Base-by-base conservation (phyloP, 1,140 invertebrate genomes). In the Metopolophium dirhodum region DNA sequence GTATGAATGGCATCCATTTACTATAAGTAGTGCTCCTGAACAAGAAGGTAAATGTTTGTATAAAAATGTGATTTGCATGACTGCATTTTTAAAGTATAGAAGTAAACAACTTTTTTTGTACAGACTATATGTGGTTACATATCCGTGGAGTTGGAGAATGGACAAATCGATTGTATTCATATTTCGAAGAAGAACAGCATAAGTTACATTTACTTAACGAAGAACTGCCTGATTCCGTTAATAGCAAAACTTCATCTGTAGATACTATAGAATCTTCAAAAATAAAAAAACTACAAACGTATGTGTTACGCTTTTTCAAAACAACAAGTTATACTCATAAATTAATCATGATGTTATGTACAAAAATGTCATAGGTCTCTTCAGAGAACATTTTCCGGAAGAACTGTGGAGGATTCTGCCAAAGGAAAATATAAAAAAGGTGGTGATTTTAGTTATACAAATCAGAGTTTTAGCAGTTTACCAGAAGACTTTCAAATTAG, bases 1-100 rank as follows among this genome's bases (percentile, higher is more conserved):
- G 91, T 98, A 98, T 95, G 99, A 99, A 95, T 99, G 98, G 98
- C 99, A 99, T 96, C 98, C 99, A 1, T 99, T 99, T 94, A 99
- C 99, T 2, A 98, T 99, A 94, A 99, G 98, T 95, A 99, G 98
- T 94, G 98, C 98, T 37, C 99, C 99, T 0, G 98, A 99, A 96
- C 97, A 99, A 95, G 97, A 97, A 96, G 98, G 98, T 98, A 94
- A 54, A 47, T 35, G 1, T n/a, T 8, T 35, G 11, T 86, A 45
- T 45, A 26, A 30, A 82, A 30, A 86, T 30, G 14, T 14, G 7
- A 41, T 30, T 14, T 11, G 11, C 37, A 23, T 20, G 11, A 35
- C 7, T 23, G 20, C n/a, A 49, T 90, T 91, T 82, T 94, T 4
- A 87, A 49, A 87, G 18, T 88, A 51, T n/a, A 14, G 26, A 20